These are phyloP conservation scores for Gymnopithys bicolor DNA, from an alignment of 2,797 vertebrate species.

Conservation along the genomic window DNA sequence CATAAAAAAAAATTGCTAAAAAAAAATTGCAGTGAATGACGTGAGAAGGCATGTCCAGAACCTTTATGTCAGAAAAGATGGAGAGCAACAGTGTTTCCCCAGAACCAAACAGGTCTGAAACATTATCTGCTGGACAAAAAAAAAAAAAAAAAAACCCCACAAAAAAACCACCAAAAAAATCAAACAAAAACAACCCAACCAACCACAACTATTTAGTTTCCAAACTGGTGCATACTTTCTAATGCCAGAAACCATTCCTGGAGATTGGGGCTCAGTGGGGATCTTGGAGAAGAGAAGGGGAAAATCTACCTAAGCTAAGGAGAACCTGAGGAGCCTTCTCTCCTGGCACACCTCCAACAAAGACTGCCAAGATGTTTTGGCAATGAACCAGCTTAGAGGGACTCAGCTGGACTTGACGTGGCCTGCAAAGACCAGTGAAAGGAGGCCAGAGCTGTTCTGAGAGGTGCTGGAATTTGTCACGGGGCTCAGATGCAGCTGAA, in stretches of 20 bases:
- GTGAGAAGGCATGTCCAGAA: background rate
- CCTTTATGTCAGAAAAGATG: background rate
- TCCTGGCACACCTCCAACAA: background rate
- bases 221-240: background rate
- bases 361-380: constrained; percentile 22
- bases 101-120: background rate
- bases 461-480: background rate
- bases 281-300: background rate
- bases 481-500: background rate
- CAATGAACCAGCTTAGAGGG: background rate
- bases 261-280: background rate
- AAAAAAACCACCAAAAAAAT: too few species aligned
- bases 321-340: constrained; percentile 2
- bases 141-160: too few species aligned
- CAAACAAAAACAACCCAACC: too few species aligned
- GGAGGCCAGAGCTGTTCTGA: background rate
- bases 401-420: constrained; percentile 29
- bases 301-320: background rate
- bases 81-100: background rate
- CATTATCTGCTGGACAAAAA: background rate
- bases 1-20: background rate
- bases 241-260: background rate
- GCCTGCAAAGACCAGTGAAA: background rate
- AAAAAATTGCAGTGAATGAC: background rate
- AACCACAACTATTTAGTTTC: background rate